phyloP scores from a whole-genome alignment of 2,888 invertebrate species.

The Prenolepis imparis region DNA sequence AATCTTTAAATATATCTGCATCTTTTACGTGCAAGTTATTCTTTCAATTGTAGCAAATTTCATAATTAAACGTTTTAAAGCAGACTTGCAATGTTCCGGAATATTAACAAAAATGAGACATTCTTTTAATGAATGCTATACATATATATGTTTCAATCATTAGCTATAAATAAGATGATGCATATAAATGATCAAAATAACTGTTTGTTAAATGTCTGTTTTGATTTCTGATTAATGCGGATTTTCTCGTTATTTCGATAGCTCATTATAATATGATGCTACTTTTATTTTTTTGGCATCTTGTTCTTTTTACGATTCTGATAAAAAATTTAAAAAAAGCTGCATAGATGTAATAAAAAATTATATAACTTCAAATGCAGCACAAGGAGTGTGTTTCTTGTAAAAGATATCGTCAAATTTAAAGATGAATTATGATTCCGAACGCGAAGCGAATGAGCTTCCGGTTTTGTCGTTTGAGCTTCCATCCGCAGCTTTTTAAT shows the following conservation, averaged over 20 bases:
- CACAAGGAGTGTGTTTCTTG: not conserved
- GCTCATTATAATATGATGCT: not conserved
- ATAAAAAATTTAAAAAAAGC: not conserved
- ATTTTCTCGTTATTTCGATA: not conserved
- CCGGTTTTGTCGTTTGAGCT: slow-evolving; percentile 29
- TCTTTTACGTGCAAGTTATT: not conserved
- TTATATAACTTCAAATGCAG: not conserved
- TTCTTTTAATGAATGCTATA: not conserved
- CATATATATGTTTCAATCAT: not conserved
- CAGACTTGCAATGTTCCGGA: not conserved
- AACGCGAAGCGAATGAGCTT: slow-evolving; percentile 27
- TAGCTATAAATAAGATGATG: not conserved
- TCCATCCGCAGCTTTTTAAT: not conserved
- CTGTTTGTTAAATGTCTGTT: not conserved
- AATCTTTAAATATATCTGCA: not conserved
- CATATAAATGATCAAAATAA: not conserved
- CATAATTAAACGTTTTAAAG: slow-evolving; percentile 4
- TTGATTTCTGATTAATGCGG: no score
- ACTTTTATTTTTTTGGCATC: not conserved
- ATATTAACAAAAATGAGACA: not conserved
- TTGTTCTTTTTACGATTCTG: not conserved
- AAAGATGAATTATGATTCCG: slow-evolving; percentile 23
- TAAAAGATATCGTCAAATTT: not conserved
- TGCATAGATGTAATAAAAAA: not conserved
- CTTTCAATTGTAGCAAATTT: not conserved